Evolutionary conservation across 2,888 invertebrate species (phyloP), one percentile per base, ranked within the genome.

Genomic region (Autographa pulchrina): DNA sequence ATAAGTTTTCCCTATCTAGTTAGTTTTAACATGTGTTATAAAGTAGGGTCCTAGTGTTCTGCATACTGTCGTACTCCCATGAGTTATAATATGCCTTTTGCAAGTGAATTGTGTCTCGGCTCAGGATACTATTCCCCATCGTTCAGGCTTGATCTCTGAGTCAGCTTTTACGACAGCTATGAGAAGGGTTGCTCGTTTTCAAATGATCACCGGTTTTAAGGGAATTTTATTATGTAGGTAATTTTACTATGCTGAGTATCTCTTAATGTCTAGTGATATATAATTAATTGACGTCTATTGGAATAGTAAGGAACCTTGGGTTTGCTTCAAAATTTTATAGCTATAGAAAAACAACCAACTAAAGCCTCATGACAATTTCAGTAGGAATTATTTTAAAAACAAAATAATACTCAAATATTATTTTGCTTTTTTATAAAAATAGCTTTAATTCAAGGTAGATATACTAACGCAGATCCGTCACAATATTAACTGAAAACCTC

Each of bases 61-160:
- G 48, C n/a, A n/a, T n/a, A n/a, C 48, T n/a, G 48, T n/a, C 48
- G n/a, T n/a, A 5, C n/a, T n/a, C n/a, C n/a, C 48, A 48, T n/a
- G n/a, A n/a, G 48, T 48, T n/a, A 48, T 48, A 48, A 48, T 48
- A 7, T n/a, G n/a, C 48, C 48, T n/a, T 48, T 48, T 48, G n/a
- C n/a, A 48, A 48, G 48, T 48, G n/a, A 48, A 48, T n/a, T 48
- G 48, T n/a, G 48, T n/a, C 48, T 48, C 48, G 48, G n/a, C 48
- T 48, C n/a, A 7, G 38, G 38, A 11, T 11, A 38, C 38, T 48
- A 48, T 48, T 48, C 48, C 48, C 48, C 48, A 48, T 48, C 48
- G 48, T 48, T 48, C 48, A 48, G 48, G 48, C 48, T 48, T n/a
- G 48, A 48, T 48, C 48, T 48, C 48, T n/a, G 48, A 48, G 48